Evolutionary conservation across 37 sponge, comb jelly and placozoan genomes (phyloP).

Genomic region (Aplysina aerophoba): DNA sequence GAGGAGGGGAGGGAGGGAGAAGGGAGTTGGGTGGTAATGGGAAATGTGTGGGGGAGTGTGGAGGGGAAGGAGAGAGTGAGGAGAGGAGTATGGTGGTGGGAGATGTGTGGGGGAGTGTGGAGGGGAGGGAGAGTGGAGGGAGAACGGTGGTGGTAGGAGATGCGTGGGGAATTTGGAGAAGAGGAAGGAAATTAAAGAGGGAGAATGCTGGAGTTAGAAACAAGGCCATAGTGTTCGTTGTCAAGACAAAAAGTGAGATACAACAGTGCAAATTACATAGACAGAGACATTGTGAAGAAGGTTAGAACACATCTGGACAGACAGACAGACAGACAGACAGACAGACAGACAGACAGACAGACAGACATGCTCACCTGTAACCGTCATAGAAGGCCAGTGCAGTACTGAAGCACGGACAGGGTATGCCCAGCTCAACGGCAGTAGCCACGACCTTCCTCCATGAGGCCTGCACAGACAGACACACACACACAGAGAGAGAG

Average conservation of each 20-base stretch:
- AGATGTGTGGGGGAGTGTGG: too few relatives aligned
- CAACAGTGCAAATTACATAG: too few relatives aligned
- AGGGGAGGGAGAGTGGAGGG: too few relatives aligned
- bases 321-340: constrained; percentile 30
- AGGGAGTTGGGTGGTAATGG: background rate
- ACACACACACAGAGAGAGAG: too few relatives aligned
- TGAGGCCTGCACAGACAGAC: constrained; percentile 57
- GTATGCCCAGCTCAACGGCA: constrained; percentile 88
- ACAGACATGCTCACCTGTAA: constrained; percentile 71
- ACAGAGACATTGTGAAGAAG: too few relatives aligned
- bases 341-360: constrained; percentile 35
- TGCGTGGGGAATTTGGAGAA: too few relatives aligned
- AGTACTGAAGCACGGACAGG: constrained; percentile 91
- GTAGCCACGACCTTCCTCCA: constrained; percentile 90
- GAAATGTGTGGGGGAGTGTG: background rate
- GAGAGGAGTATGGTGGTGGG: background rate
- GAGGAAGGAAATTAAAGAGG: too few relatives aligned
- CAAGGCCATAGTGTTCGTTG: too few relatives aligned
- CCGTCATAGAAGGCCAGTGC: constrained; percentile 99
- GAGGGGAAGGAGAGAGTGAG: background rate
- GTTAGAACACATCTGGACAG: background rate
- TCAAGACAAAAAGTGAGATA: too few relatives aligned
- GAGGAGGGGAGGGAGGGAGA: background rate
- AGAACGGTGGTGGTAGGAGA: too few relatives aligned
- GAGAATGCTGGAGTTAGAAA: too few relatives aligned